Percentiles rank a stretch among this genome's conserved stretches.
Evolutionary conservation across 2,888 invertebrate genomes (phyloP).

Genomic region (Hetaerina titia): DNA sequence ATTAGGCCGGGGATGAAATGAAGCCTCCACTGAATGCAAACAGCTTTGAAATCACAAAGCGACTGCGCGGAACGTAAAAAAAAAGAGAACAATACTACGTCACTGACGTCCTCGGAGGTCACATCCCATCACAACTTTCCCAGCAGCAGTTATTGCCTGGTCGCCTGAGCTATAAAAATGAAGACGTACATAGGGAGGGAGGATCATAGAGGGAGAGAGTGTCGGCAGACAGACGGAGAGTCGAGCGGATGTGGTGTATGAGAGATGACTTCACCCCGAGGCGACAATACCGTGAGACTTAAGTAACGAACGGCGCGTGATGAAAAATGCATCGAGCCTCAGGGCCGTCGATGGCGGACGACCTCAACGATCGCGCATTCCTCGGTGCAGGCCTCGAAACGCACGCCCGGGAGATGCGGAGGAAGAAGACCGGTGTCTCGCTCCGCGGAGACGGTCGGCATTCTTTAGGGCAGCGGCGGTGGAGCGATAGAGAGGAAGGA

Average conservation of each 20-base stretch:
- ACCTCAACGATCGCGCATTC: neutral
- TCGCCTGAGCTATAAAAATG: neutral
- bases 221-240: neutral
- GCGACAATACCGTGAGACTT: constrained; percentile 19
- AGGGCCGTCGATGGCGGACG: neutral
- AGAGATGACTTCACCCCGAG: neutral
- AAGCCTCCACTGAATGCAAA: too few relatives aligned
- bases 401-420: neutral
- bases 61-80: too few relatives aligned
- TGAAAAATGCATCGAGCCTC: constrained; percentile 14
- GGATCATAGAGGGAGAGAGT: neutral
- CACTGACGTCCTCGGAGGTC: too few relatives aligned
- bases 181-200: neutral
- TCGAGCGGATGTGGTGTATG: neutral
- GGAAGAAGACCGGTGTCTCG: neutral
- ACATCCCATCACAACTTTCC: too few relatives aligned
- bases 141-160: neutral
- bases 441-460: neutral
- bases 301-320: neutral
- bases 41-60: too few relatives aligned
- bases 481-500: neutral
- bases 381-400: neutral
- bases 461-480: neutral
- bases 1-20: too few relatives aligned
- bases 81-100: too few relatives aligned